Evolutionary conservation across 2,113 vertebrate species (phyloP), one percentile per base, ranked within the genome.

Genomic region (Dascyllus trimaculatus): DNA sequence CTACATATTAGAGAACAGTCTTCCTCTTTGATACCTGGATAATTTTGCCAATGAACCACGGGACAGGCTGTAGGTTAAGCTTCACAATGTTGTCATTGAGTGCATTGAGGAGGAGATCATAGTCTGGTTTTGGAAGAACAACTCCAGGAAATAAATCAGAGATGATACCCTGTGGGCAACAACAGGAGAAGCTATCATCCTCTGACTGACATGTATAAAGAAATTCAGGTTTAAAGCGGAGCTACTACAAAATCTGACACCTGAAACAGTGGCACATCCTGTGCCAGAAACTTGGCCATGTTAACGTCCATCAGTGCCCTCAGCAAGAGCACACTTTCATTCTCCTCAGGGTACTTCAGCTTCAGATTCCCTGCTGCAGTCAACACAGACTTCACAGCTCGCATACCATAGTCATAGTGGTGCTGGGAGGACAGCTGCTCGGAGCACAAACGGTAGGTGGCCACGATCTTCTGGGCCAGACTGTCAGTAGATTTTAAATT

Each of bases 321-420:
- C 13, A 99, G 96, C 32, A 99, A 78, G 71, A 97, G 71, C 0
- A 96, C 91, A 0, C 95, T 96, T 82, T 98, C 97, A 5, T 96
- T 85, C 91, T 98, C 96, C 24, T 90, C n/a, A 0, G 96, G 96
- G 74, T 96, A 97, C 76, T 96, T 97, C 26, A 98, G 95, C 71
- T 98, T 99, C 2, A 99, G 93, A 88, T 97, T 98, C 40, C 97
- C 97, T 6, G 97, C 96, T 0, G 97, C 97, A 2, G 97, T 97
- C 84, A 99, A 95, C 63, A 98, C 97, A 0, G 97, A 97, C 89
- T 98, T 99, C 11, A 99, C 97, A 0, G 97, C 97, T 1, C 96
- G 94, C 97, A 99, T 98, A 1, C 97, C 96, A 0, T 98, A 97
- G 87, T 99, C 96, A 0, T 99, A 98, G 93, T 99, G 97, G 77